Percentiles rank a stretch among this genome's conserved stretches.
phyloP scores from a whole-genome alignment of 2,113 vertebrate species.

The Myiozetetes cayanensis region DNA sequence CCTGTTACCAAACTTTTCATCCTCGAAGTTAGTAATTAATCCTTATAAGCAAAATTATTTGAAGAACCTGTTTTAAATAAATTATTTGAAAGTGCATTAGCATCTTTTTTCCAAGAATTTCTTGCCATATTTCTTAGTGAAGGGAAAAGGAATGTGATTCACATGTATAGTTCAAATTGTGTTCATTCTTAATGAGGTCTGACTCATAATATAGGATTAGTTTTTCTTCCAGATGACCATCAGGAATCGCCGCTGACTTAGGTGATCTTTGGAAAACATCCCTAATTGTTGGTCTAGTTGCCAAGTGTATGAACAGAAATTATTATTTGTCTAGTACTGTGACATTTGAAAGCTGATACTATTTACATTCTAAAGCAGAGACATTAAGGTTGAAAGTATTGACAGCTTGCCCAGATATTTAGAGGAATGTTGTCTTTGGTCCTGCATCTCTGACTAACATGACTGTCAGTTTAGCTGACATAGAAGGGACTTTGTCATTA shows the following conservation, averaged over 20 bases:
- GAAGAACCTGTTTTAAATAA: not conserved
- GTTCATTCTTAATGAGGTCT: not conserved
- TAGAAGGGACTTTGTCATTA: not conserved
- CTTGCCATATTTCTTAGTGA: not conserved
- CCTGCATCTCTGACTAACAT: not conserved
- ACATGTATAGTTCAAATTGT: not conserved
- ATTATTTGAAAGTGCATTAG: not conserved
- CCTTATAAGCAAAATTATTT: not conserved
- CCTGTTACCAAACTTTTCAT: conserved; percentile 11
- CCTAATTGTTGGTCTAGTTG: not conserved
- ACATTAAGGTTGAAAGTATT: not conserved
- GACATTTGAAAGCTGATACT: conserved; percentile 9
- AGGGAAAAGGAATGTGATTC: not conserved
- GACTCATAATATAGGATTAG: not conserved
- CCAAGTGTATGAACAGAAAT: not conserved
- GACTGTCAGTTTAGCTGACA: not conserved
- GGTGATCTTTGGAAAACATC: not conserved
- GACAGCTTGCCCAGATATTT: not conserved
- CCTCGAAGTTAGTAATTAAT: conserved; percentile 23
- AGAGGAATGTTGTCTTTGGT: not conserved
- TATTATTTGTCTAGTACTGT: not conserved
- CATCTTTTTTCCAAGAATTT: not conserved
- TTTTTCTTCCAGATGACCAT: not conserved
- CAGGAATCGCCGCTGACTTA: not conserved
- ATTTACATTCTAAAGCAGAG: not conserved